These are phyloP conservation scores for Tringa solitaria DNA, from an alignment of 2,113 vertebrate species.

Conservation along the genomic window DNA sequence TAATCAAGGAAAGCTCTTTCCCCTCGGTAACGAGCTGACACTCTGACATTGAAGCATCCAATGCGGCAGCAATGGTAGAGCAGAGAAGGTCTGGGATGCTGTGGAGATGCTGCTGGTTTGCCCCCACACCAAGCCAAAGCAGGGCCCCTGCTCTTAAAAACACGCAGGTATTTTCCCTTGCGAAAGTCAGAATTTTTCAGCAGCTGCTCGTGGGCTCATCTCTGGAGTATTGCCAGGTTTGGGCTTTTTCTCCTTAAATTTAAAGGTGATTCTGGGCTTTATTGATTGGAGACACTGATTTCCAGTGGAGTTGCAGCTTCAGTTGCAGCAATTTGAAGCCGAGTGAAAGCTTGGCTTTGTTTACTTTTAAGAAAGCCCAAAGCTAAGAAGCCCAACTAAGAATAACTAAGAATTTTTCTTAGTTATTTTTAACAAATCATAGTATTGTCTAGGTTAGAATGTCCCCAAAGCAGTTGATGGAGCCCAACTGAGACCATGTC, in stretches of 20 bases:
- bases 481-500: accelerated
- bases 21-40: background rate
- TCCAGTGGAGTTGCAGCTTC: background rate
- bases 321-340: background rate
- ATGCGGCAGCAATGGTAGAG: background rate
- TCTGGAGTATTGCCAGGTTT: accelerated
- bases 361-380: no score
- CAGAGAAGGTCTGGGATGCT: background rate
- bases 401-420: background rate
- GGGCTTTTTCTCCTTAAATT: background rate
- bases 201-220: background rate
- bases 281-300: background rate
- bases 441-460: no score
- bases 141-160: background rate
- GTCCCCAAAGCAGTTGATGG: background rate
- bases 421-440: background rate
- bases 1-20: slow-evolving; percentile 1
- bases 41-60: background rate
- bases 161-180: background rate
- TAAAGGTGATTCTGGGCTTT: background rate
- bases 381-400: no score
- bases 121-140: background rate
- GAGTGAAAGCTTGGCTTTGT: background rate
- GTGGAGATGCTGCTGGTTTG: background rate
- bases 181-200: background rate